A percentile compares a stretch with the other conserved stretches of the same genome.
phyloP scores from a whole-genome alignment of 1,140 invertebrate species.

The Drosophila virilis region DNA sequence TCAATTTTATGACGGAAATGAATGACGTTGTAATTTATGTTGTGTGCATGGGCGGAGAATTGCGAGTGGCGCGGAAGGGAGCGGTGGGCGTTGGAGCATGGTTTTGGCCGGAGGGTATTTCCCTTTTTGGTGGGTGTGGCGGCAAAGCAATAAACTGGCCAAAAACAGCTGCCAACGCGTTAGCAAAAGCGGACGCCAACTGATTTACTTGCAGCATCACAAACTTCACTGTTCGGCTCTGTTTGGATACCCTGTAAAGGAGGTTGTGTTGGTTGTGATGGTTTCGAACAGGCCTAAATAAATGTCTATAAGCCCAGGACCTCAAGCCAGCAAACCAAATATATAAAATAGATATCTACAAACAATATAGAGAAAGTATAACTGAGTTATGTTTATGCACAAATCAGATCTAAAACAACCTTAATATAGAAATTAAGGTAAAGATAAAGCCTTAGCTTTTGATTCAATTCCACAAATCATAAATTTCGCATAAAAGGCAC shows the following conservation, averaged over 20 bases:
- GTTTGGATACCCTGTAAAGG: not conserved
- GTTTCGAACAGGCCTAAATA: not conserved
- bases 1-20: slow-evolving; percentile 82
- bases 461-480: too few relatives aligned
- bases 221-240: not conserved
- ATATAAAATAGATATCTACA: too few relatives aligned
- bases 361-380: too few relatives aligned
- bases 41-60: slow-evolving; percentile 19
- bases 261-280: too few relatives aligned
- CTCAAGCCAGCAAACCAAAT: too few relatives aligned
- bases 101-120: slow-evolving; percentile 8
- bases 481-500: too few relatives aligned
- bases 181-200: slow-evolving; percentile 36
- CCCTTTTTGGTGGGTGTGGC: slow-evolving; percentile 9
- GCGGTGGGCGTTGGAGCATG: not conserved
- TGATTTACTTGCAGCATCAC: slow-evolving; percentile 63
- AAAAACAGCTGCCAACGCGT: slow-evolving; percentile 50
- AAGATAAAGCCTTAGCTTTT: too few relatives aligned
- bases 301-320: too few relatives aligned
- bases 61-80: not conserved
- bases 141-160: slow-evolving; percentile 43
- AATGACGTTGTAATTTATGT: slow-evolving; percentile 78
- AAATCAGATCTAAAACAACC: too few relatives aligned
- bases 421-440: not conserved
- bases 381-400: too few relatives aligned